These are phyloP conservation scores for Megaceryle alcyon DNA, from an alignment of 2,797 vertebrate species.

Conservation along the genomic window DNA sequence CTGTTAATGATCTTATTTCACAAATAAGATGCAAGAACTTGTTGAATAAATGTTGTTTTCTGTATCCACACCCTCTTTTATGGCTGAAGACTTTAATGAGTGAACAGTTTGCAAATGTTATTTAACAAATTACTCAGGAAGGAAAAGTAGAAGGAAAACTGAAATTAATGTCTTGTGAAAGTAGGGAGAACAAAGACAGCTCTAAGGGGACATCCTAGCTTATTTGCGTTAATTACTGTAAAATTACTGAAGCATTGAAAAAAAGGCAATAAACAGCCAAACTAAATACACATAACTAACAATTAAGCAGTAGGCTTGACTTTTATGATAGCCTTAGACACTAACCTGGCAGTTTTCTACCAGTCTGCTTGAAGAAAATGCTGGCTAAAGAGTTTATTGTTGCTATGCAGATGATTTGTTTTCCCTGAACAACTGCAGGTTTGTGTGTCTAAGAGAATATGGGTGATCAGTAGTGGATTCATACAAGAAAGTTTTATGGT, in stretches of 20 bases:
- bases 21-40: neutral
- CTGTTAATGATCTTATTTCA: neutral
- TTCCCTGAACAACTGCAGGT: neutral
- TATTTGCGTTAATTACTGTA: constrained; percentile 22
- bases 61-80: neutral
- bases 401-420: neutral
- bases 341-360: constrained; percentile 27
- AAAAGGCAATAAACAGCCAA: constrained; percentile 39
- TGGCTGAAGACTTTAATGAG: constrained; percentile 12
- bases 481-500: neutral
- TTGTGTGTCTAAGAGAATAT: neutral
- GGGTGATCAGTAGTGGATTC: neutral
- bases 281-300: constrained; percentile 43
- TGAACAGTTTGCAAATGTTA: neutral
- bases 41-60: neutral
- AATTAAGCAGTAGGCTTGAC: constrained; percentile 24
- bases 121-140: neutral
- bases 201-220: constrained; percentile 24
- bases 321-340: constrained; percentile 34
- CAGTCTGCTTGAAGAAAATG: constrained; percentile 25
- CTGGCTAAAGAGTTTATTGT: neutral
- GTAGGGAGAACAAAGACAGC: constrained; percentile 25
- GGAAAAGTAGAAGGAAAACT: constrained; percentile 37
- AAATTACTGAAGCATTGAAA: constrained; percentile 48
- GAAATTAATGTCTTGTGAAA: constrained; percentile 54